phyloP scores from a whole-genome alignment of 2,797 vertebrate genomes.

The Pseudotriccus pelzelni region DNA sequence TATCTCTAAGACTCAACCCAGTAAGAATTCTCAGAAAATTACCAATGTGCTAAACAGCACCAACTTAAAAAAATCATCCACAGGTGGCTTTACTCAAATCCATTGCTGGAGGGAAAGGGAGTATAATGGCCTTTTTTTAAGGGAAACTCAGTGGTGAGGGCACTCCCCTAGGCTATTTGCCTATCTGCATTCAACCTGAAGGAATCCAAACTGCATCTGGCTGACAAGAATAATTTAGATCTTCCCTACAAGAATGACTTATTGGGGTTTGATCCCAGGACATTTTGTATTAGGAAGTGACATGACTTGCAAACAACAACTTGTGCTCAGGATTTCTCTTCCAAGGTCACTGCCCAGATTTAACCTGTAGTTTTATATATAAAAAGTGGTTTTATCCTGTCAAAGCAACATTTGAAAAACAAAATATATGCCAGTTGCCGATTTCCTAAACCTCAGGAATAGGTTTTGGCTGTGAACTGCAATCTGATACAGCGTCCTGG shows the following conservation, averaged over 20 bases:
- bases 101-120: background rate
- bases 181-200: background rate
- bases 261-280: background rate
- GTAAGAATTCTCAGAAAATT: background rate
- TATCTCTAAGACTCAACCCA: background rate
- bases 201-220: background rate
- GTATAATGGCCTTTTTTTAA: background rate
- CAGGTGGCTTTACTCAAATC: background rate
- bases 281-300: background rate
- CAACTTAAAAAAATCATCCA: background rate
- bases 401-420: background rate
- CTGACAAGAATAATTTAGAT: background rate
- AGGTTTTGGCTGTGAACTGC: background rate
- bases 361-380: background rate
- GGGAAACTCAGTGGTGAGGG: background rate
- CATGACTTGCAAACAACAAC: background rate
- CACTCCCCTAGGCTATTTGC: background rate
- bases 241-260: background rate
- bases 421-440: background rate
- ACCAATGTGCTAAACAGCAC: background rate
- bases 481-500: background rate
- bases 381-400: background rate
- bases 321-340: background rate
- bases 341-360: background rate
- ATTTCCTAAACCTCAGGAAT: conserved; percentile 8